Evolutionary conservation across 2,113 vertebrate genomes (phyloP), one percentile per base, ranked within the genome.

Genomic region (Amblyornis subalaris): DNA sequence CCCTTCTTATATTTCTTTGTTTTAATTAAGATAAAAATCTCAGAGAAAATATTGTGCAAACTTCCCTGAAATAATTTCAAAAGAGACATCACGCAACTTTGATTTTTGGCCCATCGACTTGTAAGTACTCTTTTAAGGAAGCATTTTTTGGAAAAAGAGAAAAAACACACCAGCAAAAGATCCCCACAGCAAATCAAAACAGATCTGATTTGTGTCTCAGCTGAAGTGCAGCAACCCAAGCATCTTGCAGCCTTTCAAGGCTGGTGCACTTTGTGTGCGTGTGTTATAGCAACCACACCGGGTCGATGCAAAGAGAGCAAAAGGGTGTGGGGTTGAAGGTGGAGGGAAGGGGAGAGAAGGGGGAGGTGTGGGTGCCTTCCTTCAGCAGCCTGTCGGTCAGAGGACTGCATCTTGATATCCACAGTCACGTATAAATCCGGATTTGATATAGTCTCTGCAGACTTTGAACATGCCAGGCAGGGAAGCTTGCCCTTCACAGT

Each of bases 401-500:
- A 72, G 58, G 60, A 62, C 85, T 45, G 17, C 53, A 72, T 62
- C 58, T 57, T 71, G 42, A 67, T 57, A 51, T 81, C 66, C 24
- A 4, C 44, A 38, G 84, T 86, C 61, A 12, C 10, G 28, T 81
- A 78, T 79, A 82, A 69, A 64, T 85, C 72, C 73, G 84, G 35
- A 45, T 92, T 82, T 78, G 71, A 84, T 90, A 45, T 29, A 65
- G 82, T 77, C 44, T 83, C 70, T 2, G 4, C 55, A 82, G 81
- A 73, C 87, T 90, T 82, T 71, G 85, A 88, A 79, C 12, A 6
- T 45, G 38, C 75, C 91, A 85, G 91, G 95, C 88, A 72, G 83
- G 95, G 93, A 94, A 84, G 29, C 54, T 67, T 88, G 94, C 89
- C 91, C 90, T 96, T 97, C 93, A 86, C 89, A 70, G 89, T 72